Conservation (phyloP, 2,888 invertebrate species). For the Loripinus fragilis region DNA sequence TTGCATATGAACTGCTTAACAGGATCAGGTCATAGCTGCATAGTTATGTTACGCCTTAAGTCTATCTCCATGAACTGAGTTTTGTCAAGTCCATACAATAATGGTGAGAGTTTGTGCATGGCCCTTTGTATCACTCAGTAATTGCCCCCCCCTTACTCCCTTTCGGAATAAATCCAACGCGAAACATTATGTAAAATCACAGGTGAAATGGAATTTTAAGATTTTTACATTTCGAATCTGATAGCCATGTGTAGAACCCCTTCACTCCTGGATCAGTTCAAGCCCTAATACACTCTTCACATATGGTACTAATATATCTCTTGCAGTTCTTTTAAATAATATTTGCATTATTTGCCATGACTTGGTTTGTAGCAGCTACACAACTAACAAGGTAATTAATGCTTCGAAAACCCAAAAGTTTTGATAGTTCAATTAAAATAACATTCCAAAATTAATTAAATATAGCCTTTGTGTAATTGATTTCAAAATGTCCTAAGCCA, state of each 20-base stretch:
- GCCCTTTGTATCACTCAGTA: neutral
- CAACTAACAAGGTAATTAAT: too few relatives aligned
- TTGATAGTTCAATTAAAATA: conserved; percentile 8
- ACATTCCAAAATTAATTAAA: conserved; percentile 9
- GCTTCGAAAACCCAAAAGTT: too few relatives aligned
- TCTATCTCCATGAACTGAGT: conserved; percentile 12
- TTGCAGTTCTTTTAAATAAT: neutral
- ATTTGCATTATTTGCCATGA: too few relatives aligned
- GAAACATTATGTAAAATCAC: conserved; percentile 1
- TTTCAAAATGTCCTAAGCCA: conserved; percentile 24
- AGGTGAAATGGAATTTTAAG: neutral
- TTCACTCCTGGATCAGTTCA: neutral
- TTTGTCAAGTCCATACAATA: conserved; percentile 12
- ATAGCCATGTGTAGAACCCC: too few relatives aligned
- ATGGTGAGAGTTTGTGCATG: neutral
- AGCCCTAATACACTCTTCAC: neutral
- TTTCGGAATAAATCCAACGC: conserved; percentile 10
- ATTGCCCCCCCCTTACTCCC: too few relatives aligned
- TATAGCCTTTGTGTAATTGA: conserved; percentile 22
- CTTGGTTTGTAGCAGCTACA: too few relatives aligned
- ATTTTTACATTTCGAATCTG: too few relatives aligned
- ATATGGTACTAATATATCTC: neutral
- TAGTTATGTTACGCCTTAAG: neutral
- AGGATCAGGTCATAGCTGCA: neutral
- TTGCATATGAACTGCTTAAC: neutral